Evolutionary conservation across 2,113 vertebrate species (phyloP).

Genomic region (Cyanoramphus novaezelandiae): DNA sequence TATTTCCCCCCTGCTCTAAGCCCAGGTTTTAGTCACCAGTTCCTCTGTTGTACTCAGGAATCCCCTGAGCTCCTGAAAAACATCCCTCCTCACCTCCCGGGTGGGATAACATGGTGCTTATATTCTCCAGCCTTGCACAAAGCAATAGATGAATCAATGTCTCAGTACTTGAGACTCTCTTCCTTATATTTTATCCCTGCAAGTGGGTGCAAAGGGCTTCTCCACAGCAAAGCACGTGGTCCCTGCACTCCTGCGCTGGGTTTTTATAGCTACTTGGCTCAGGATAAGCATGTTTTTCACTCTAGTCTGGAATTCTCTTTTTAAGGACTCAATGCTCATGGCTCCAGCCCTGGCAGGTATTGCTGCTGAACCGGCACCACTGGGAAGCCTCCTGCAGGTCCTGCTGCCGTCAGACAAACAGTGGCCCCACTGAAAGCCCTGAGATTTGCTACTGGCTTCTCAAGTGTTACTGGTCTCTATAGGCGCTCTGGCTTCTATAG

Average conservation of each 20-base stretch:
- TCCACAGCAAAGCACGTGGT: not conserved
- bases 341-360: not conserved
- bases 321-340: not conserved
- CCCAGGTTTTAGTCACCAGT: not conserved
- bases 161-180: not conserved
- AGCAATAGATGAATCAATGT: not conserved
- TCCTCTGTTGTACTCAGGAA: not conserved
- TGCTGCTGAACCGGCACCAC: accelerated
- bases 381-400: not conserved
- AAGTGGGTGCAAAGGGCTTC: accelerated
- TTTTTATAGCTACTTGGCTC: not conserved
- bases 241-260: accelerated
- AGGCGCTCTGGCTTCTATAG: not conserved
- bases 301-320: not conserved
- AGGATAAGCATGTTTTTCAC: not conserved
- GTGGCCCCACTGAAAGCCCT: not conserved
- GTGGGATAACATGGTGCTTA: accelerated
- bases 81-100: accelerated
- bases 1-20: not conserved
- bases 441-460: not conserved
- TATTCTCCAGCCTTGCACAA: not conserved
- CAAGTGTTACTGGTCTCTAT: not conserved
- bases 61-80: not conserved
- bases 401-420: accelerated
- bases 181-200: not conserved